Evolutionary conservation across 2,888 invertebrate genomes (phyloP), one percentile per base, ranked within the genome.

Genomic region (Stenolophus ochropezus): DNA sequence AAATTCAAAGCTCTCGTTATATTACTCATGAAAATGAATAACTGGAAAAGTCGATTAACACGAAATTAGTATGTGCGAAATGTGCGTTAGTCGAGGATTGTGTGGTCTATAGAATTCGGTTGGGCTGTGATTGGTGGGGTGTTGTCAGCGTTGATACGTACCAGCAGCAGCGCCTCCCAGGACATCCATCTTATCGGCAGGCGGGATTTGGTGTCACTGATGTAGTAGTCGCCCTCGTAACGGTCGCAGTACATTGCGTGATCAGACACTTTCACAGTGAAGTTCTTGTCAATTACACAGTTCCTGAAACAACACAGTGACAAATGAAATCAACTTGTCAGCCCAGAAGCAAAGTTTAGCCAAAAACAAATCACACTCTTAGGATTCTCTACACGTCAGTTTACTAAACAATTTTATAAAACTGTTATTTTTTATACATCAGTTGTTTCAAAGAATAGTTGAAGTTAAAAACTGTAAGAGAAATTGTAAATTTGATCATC

Each of bases 141-240:
- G n/a, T 51, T 4, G 51, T 14, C 18, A 14, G 16, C 18, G 23
- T 61, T 61, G 25, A 61, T 61, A 88, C 91, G 91, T 89, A 96
- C 96, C 92, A 95, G 89, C 65, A 97, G 90, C 25, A 97, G 91
- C 84, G 95, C 95, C 88, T 97, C 97, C 96, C 97, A 97, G 1
- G 97, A 94, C 97, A 97, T 97, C 97, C 97, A 97, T 82, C 98
- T 92, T 80, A 98, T 93, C 0, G 97, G 97, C 82, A 97, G 90
- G 83, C 95, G 92, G 1, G 94, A 93, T 85, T 95, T 95, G 53
- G 95, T 96, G 84, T 96, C 94, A 88, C 96, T 94, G 81, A 95
- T 91, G 90, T 96, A 96, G 88, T 97, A 97, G 87, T 97, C 97
- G 4, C 91, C 90, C 69, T 94, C 92, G 86, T 95, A 96, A 84